phyloP scores from a whole-genome alignment of 2,888 invertebrate species.

The Bedellia somnulentella region DNA sequence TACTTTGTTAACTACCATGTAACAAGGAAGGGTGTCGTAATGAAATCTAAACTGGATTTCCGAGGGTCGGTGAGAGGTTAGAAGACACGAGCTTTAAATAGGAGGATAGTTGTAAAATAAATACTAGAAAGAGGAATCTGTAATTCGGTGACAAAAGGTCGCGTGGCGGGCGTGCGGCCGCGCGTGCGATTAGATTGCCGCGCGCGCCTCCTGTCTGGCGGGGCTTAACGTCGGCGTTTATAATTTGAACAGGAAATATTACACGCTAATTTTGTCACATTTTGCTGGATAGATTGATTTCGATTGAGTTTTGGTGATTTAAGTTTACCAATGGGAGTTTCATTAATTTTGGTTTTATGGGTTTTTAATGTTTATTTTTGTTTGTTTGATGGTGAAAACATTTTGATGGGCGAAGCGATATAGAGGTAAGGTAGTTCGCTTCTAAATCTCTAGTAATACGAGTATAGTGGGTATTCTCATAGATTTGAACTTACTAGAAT shows the following conservation, averaged over 20 bases:
- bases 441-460: no score
- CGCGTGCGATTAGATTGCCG: conserved; percentile 5
- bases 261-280: conserved; percentile 56
- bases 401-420: no score
- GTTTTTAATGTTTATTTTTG: no score
- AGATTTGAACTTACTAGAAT: no score
- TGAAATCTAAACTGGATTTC: conserved; percentile 51
- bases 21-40: conserved; percentile 22
- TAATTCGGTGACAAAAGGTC: conserved; percentile 14
- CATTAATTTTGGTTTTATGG: no score
- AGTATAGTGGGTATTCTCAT: no score
- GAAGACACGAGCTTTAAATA: conserved; percentile 2
- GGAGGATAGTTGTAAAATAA: conserved; percentile 29
- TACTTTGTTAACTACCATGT: conserved; percentile 24
- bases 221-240: conserved; percentile 37
- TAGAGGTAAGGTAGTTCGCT: no score
- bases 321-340: no score
- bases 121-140: conserved; percentile 25
- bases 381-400: no score
- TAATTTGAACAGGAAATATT: conserved; percentile 54
- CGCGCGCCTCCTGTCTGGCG: conserved; percentile 19
- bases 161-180: conserved; percentile 26
- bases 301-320: conserved; percentile 25
- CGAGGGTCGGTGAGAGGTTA: conserved; percentile 20
- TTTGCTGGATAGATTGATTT: conserved; percentile 43